Percentiles rank a stretch among this genome's conserved stretches.
These are phyloP conservation scores for Drymodes brunneopygia DNA, from an alignment of 2,113 vertebrate genomes.

Conservation along the genomic window DNA sequence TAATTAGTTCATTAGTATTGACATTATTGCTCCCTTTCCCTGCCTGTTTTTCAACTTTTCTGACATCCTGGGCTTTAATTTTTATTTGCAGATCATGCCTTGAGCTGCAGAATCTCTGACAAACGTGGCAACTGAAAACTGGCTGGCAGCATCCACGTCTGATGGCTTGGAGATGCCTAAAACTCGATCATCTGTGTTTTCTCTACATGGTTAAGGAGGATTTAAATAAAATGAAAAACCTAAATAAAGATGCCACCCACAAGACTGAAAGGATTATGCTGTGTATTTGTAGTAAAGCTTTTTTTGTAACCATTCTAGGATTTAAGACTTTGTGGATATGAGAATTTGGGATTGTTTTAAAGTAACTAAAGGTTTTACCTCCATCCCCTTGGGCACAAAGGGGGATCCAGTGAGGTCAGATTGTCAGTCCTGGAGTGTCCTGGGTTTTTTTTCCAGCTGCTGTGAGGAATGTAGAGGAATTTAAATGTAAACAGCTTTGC, in stretches of 20 bases:
- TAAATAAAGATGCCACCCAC: slow-evolving; percentile 10
- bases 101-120: neutral
- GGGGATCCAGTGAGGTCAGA: neutral
- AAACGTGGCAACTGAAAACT: neutral
- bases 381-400: neutral
- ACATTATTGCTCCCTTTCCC: neutral
- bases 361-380: neutral
- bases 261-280: neutral
- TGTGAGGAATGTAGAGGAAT: neutral
- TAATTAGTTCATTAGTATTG: neutral
- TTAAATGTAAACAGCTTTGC: neutral
- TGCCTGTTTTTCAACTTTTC: neutral
- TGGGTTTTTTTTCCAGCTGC: neutral
- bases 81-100: neutral
- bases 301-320: neutral
- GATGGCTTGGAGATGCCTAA: neutral
- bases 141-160: neutral
- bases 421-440: neutral
- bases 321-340: neutral
- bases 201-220: neutral
- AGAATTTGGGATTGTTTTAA: neutral
- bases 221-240: neutral
- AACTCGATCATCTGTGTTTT: neutral
- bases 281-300: neutral
- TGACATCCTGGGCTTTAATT: neutral